A percentile compares a stretch with the other conserved stretches of the same genome.
Conservation (phyloP, 2,888 invertebrate genomes). For the Pyrrhia umbra region DNA sequence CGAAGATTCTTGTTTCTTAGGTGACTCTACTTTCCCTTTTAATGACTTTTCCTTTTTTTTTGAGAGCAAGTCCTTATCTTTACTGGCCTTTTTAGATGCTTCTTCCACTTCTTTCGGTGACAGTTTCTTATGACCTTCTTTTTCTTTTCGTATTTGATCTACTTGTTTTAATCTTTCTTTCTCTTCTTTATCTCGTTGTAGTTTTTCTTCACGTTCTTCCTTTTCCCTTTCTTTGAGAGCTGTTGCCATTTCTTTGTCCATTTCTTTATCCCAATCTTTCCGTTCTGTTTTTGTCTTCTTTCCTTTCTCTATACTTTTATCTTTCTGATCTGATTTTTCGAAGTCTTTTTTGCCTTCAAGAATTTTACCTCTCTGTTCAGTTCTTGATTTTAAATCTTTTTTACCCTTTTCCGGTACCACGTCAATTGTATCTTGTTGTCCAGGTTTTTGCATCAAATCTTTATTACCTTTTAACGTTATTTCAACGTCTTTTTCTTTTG, state of each 20-base stretch:
- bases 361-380: constrained; percentile 7
- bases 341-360: constrained; percentile 12
- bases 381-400: constrained; percentile 15
- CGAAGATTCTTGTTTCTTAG: background rate
- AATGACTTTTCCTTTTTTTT: background rate
- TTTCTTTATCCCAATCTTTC: background rate
- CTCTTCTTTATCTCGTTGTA: background rate
- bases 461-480: background rate
- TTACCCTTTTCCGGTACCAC: background rate
- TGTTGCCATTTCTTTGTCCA: background rate
- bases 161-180: constrained; percentile 1
- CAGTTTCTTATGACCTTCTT: constrained; percentile 6
- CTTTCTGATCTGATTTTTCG: background rate
- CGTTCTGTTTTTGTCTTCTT: background rate
- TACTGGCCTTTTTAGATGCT: background rate
- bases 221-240: background rate
- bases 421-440: constrained; percentile 25
- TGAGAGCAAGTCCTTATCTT: background rate
- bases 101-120: background rate
- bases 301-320: background rate
- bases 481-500: constrained; percentile 10
- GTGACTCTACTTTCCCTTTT: constrained; percentile 1
- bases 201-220: background rate
- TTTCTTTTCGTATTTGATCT: constrained; percentile 13
- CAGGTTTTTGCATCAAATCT: constrained; percentile 14